Evolutionary conservation across 2,797 vertebrate species (phyloP).

Genomic region (Eulemur mongoz): DNA sequence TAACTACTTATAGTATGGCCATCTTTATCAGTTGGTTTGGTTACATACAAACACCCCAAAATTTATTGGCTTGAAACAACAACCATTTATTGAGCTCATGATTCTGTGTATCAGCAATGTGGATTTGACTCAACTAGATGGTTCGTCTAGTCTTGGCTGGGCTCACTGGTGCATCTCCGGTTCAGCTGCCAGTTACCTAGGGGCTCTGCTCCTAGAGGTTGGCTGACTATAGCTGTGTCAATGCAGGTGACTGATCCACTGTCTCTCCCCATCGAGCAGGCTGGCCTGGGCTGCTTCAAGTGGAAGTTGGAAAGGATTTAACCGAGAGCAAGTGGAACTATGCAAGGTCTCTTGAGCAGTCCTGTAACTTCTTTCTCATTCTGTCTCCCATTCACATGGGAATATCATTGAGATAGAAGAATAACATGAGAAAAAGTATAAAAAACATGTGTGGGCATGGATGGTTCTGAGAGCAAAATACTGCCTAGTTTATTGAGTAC

Average conservation of each 20-base stretch:
- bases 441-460: not conserved
- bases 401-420: not conserved
- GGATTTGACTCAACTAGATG: not conserved
- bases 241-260: not conserved
- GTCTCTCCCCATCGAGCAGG: not conserved
- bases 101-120: not conserved
- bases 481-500: not conserved
- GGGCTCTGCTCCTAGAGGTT: not conserved
- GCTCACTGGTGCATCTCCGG: not conserved
- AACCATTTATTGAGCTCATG: not conserved
- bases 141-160: not conserved
- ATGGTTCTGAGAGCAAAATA: not conserved
- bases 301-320: not conserved
- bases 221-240: not conserved
- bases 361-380: not conserved
- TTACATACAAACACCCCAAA: not conserved
- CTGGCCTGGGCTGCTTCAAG: not conserved
- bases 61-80: not conserved
- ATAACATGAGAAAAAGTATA: not conserved
- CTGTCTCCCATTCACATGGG: not conserved
- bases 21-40: not conserved
- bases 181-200: not conserved
- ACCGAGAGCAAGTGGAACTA: not conserved
- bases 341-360: not conserved
- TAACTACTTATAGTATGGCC: not conserved